Evolutionary conservation across 2,113 vertebrate genomes (phyloP).

Genomic region (Hippolais icterina): DNA sequence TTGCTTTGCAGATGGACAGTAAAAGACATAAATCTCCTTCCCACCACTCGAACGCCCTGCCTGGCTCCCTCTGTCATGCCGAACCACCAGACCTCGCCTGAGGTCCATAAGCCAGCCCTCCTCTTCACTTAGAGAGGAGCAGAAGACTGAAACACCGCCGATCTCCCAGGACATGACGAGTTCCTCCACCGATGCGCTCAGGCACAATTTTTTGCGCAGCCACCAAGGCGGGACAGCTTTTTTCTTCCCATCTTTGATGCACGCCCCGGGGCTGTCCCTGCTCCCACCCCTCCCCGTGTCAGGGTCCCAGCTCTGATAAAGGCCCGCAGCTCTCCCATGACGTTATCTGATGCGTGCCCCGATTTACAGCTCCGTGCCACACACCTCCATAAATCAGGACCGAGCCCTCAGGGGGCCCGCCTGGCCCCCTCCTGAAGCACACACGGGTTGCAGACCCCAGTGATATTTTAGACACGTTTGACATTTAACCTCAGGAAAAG

Average conservation of each 20-base stretch:
- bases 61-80: conserved; percentile 11
- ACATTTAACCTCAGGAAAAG: conserved; percentile 42
- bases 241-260: not conserved
- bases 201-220: not conserved
- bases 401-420: not conserved
- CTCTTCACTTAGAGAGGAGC: not conserved
- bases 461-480: conserved; percentile 49
- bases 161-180: not conserved
- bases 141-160: not conserved
- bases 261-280: not conserved
- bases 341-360: not conserved
- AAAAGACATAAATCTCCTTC: conserved; percentile 75
- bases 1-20: conserved; percentile 80
- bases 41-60: not conserved
- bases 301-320: not conserved
- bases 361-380: not conserved
- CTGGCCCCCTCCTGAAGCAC: not conserved
- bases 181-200: not conserved
- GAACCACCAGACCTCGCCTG: not conserved
- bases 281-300: not conserved
- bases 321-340: not conserved
- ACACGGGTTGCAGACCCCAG: not conserved
- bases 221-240: not conserved
- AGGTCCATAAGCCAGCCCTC: not conserved
- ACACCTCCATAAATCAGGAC: conserved; percentile 22